A percentile compares a stretch with the other conserved stretches of the same genome.
These are phyloP conservation scores for Reticulitermes lucifugus DNA, from an alignment of 2,888 invertebrate species.

Conservation along the genomic window DNA sequence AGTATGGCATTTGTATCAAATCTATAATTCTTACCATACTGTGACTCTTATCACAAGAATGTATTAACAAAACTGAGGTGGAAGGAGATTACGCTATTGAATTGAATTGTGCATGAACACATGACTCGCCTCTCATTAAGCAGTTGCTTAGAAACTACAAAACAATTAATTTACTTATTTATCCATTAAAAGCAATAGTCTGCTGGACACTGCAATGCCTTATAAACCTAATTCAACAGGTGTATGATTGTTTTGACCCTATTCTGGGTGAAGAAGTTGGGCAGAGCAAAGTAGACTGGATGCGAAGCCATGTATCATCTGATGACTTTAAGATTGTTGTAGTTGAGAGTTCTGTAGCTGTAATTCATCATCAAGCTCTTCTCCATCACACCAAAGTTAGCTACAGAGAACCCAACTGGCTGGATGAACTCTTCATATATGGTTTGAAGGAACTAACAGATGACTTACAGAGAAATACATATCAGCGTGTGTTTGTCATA, in stretches of 20 bases:
- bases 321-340: slow-evolving; percentile 54
- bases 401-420: slow-evolving; percentile 50
- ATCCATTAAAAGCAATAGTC: neutral
- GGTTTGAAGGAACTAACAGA: slow-evolving; percentile 49
- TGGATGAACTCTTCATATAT: slow-evolving; percentile 50
- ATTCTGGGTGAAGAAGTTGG: slow-evolving; percentile 53
- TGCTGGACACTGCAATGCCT: neutral
- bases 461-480: slow-evolving; percentile 40
- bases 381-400: slow-evolving; percentile 27
- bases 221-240: slow-evolving; percentile 50
- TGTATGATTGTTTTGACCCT: slow-evolving; percentile 57
- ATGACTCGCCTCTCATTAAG: too few species aligned
- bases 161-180: too few species aligned
- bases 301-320: slow-evolving; percentile 52
- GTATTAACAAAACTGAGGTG: too few species aligned
- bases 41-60: too few species aligned
- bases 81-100: too few species aligned
- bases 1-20: too few species aligned
- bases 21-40: too few species aligned
- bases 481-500: slow-evolving; percentile 45
- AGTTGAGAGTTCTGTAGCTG: slow-evolving; percentile 54
- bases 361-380: slow-evolving; percentile 48
- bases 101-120: too few species aligned
- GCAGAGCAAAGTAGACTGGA: slow-evolving; percentile 54
- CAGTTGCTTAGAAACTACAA: too few species aligned